These are phyloP conservation scores for Archips crataeganus DNA, from an alignment of 2,888 invertebrate species.

Conservation along the genomic window DNA sequence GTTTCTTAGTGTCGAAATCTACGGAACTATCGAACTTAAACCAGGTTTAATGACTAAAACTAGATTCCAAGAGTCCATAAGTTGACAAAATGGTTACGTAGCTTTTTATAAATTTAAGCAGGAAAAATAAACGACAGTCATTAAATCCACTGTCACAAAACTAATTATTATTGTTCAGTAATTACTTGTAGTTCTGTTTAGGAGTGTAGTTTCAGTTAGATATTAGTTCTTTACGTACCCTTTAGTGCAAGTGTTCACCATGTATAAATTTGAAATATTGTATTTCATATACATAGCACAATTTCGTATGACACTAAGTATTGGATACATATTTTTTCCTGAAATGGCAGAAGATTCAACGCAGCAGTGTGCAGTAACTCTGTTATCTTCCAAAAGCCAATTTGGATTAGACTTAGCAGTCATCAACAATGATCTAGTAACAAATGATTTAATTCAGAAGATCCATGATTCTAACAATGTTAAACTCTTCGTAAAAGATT, in stretches of 20 bases:
- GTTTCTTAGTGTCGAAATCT: too few species aligned
- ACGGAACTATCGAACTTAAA: too few species aligned
- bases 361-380: constrained; percentile 15
- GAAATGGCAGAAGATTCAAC: background rate
- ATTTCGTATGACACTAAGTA: background rate
- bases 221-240: background rate
- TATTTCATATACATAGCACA: background rate
- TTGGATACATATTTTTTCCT: background rate
- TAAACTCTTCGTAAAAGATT: constrained; percentile 25
- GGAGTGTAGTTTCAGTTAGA: background rate
- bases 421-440: constrained; percentile 15
- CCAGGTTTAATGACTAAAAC: too few species aligned
- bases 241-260: constrained; percentile 1
- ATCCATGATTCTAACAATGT: constrained; percentile 25
- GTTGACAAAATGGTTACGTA: background rate
- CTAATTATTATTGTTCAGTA: background rate
- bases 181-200: background rate
- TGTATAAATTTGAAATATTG: constrained; percentile 10
- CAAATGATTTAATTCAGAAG: constrained; percentile 20
- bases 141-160: background rate
- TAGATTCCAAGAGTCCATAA: background rate
- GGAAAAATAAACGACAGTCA: constrained; percentile 4
- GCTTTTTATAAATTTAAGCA: background rate
- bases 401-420: constrained; percentile 12
- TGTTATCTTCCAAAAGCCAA: constrained; percentile 23